Evolutionary conservation across 2,888 invertebrate species (phyloP), one percentile per base, ranked within the genome.

Genomic region (Trachelus tabidus): DNA sequence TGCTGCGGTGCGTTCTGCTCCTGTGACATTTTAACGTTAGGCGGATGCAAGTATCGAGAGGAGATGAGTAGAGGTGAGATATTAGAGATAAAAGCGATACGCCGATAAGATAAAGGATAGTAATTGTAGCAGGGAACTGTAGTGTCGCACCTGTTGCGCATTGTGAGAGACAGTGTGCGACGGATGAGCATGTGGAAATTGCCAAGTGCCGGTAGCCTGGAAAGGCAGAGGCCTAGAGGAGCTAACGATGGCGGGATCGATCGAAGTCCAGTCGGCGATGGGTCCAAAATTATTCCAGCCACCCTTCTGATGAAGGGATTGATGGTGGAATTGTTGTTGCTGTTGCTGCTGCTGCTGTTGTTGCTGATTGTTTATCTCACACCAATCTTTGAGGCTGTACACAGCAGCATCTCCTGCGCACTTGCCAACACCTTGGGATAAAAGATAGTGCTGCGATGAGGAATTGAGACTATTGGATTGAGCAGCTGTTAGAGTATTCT

Each of bases 191-290:
- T 90, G 90, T 78, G 90, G 87, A 82, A 91, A 91, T 83, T 91
- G 91, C 91, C 91, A 91, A 82, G 91, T 90, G 83, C 84, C 90
- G 78, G 88, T 88, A 79, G 89, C 87, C 86, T 90, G 91, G 88
- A 91, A 91, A 87, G 90, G 88, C 85, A 90, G 92, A 85, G 91
- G 93, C 85, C 95, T 94, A 82, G 95, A 95, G 82, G 95, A 96
- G 81, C 95, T 95, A 91, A 97, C 94, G 87, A 98, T 98, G 84
- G 98, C 98, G 80, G 98, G 98, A 93, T 98, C 98, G 93, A 98
- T 94, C 84, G 96, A 95, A 87, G 97, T 96, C 97, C 97, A 97
- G 92, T 97, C 97, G 85, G 95, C 93, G 92, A 94, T 95, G 82
- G 92, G 89, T 83, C 89, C 91, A 73, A 90, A 89, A 79, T 91